Evolutionary conservation across 2,113 vertebrate species (phyloP), one percentile per base, ranked within the genome.

Genomic region (Aix galericulata): DNA sequence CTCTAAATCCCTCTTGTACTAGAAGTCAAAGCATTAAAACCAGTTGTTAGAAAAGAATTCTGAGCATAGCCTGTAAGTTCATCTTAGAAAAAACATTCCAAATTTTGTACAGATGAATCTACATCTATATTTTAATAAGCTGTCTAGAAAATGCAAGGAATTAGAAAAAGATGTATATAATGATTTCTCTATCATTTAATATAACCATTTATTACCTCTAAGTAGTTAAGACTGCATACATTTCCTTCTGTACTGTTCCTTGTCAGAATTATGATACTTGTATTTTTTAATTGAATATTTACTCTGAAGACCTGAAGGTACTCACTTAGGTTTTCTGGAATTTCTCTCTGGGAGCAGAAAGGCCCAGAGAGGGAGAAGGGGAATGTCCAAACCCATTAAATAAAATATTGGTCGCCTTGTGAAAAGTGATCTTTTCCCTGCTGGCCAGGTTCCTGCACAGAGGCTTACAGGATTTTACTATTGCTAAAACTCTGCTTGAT

Each of bases 61-160:
- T 77, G 83, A 91, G 84, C 88, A 29, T 89, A 93, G 83, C 91
- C 92, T 92, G 0, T 36, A 96, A 94, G 91, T 89, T 96, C 77
- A 84, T 96, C 88, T 97, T 96, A 97, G 92, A 96, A 96, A 95
- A 95, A 94, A 88, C 94, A 91, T 91, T 92, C 95, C 90, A 90
- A 86, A 87, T 91, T 97, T 96, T 97, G 73, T 96, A 95, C 95
- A 96, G 92, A 82, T 92, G 91, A 92, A 95, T 94, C 93, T 91
- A 91, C 91, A 89, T 88, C 89, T 95, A 93, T 96, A 95, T 77
- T 95, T 95, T 86, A 94, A 76, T 91, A 97, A 97, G 91, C 92
- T 94, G 94, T 84, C 96, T 97, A 93, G 92, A 97, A 97, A 98
- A 97, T 96, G 94, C 93, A 96, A 98, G 94, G 91, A 97, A 66